Conservation (phyloP, 2,888 invertebrate genomes). For the Monopis laevigella region DNA sequence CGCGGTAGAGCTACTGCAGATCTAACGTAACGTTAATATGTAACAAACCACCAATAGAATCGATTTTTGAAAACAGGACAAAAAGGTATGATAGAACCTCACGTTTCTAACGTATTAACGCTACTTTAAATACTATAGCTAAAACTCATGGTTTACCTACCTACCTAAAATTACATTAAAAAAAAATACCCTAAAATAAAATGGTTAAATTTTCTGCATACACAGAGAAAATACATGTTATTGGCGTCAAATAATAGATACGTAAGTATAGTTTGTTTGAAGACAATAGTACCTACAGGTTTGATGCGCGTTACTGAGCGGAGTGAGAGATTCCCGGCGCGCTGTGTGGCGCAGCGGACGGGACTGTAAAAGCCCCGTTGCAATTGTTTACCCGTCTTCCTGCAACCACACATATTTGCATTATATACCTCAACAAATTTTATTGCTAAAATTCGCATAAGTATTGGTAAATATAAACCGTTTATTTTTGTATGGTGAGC, state of each 20-base stretch:
- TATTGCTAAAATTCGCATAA: no score
- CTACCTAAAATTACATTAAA: neutral
- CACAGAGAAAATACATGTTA: neutral
- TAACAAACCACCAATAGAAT: no score
- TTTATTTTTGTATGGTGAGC: no score
- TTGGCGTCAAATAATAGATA: neutral
- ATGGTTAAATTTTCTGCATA: neutral
- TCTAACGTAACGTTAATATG: no score
- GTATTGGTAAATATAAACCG: no score
- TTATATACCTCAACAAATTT: no score
- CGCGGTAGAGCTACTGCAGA: no score
- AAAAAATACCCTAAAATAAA: neutral
- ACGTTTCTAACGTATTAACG: no score
- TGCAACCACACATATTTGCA: slow-evolving; percentile 11
- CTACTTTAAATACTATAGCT: no score
- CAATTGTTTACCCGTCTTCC: slow-evolving; percentile 53
- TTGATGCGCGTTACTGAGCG: slow-evolving; percentile 17
- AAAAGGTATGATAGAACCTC: no score
- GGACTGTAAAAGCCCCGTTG: slow-evolving; percentile 63
- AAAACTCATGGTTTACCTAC: neutral
- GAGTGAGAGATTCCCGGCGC: slow-evolving; percentile 58
- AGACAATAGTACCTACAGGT: neutral
- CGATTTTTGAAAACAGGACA: no score
- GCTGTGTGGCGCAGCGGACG: slow-evolving; percentile 16
- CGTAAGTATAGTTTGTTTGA: neutral